phyloP scores from a whole-genome alignment of 2,797 vertebrate species.

The Poecile montanus region DNA sequence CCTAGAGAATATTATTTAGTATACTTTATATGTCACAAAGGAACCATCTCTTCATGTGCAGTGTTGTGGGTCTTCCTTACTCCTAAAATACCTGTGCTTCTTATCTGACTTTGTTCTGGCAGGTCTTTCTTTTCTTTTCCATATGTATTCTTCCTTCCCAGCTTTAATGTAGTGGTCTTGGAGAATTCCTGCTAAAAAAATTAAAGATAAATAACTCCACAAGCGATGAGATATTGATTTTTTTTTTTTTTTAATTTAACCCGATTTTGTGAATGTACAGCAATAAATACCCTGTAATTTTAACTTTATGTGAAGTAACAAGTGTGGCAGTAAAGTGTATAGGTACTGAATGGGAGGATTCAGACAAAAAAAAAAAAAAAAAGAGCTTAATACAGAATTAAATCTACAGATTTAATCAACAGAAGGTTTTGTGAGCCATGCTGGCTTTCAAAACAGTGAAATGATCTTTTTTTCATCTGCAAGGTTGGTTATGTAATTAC shows the following conservation, averaged over 20 bases:
- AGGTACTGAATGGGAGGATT: not conserved
- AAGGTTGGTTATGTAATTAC: not conserved
- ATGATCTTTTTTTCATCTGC: not conserved
- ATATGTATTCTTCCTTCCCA: not conserved
- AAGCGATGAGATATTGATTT: not conserved
- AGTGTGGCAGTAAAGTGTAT: not conserved
- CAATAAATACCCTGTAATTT: not conserved
- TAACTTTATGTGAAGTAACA: not conserved
- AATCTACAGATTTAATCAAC: not conserved
- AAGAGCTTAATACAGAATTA: not conserved
- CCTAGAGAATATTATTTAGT: not conserved
- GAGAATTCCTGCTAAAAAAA: not conserved
- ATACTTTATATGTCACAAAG: not conserved
- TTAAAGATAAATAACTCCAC: not conserved
- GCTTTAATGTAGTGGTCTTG: not conserved
- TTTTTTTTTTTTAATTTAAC: not conserved
- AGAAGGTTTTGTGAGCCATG: not conserved
- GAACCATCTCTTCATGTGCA: not conserved
- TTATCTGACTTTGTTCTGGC: not conserved
- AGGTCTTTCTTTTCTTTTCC: not conserved
- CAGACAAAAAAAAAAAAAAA: rapidly evolving
- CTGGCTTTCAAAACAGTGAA: not conserved
- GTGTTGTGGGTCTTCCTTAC: not conserved
- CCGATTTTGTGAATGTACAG: not conserved
- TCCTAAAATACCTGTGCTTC: not conserved